Percentiles rank a stretch among this genome's conserved stretches.
These are phyloP conservation scores for Procambarus clarkii DNA, from an alignment of 1,140 invertebrate genomes.

Conservation along the genomic window DNA sequence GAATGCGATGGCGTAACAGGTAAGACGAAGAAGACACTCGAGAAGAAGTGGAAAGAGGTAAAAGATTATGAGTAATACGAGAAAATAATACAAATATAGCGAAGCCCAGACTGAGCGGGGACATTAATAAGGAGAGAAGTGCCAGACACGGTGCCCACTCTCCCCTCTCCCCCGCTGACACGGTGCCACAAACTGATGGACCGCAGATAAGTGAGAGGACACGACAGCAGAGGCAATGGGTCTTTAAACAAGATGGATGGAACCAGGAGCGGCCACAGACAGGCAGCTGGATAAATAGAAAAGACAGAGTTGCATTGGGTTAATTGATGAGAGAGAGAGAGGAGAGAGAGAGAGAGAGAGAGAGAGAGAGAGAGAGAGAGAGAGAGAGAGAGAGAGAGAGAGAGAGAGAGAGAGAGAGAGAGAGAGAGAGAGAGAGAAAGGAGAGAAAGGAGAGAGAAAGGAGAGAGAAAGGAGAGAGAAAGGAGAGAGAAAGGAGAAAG, in stretches of 20 bases:
- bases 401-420: not conserved
- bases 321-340: not conserved
- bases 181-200: too few species aligned
- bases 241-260: too few species aligned
- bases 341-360: not conserved
- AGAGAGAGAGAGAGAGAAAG: not conserved
- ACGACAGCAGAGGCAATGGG: too few species aligned
- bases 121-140: not conserved
- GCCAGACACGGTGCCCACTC: not conserved
- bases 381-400: not conserved
- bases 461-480: not conserved
- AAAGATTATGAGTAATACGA: too few species aligned
- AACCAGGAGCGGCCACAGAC: not conserved
- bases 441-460: not conserved
- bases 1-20: too few species aligned
- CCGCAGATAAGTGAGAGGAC: too few species aligned
- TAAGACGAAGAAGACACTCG: too few species aligned
- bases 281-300: not conserved
- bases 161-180: too few species aligned
- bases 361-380: not conserved
- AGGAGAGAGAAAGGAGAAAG: not conserved
- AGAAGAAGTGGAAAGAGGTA: too few species aligned
- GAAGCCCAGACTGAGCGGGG: too few species aligned
- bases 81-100: too few species aligned
- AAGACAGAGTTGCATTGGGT: not conserved